These are phyloP conservation scores for Heliornis fulica DNA, from an alignment of 2,113 vertebrate species.

Conservation along the genomic window DNA sequence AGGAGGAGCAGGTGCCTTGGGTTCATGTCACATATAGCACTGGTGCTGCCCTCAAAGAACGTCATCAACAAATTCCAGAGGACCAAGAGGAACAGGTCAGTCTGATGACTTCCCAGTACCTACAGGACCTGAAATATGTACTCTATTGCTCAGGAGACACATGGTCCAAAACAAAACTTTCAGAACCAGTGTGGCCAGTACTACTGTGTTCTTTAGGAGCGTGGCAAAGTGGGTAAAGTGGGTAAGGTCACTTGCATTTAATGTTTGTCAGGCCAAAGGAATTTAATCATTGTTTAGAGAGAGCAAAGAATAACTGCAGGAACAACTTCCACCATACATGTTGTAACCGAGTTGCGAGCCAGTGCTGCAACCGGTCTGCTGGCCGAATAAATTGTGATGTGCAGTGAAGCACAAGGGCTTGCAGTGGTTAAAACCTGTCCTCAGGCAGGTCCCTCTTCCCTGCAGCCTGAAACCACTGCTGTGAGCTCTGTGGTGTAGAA, in stretches of 20 bases:
- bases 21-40: neutral
- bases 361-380: neutral
- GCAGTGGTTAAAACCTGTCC: neutral
- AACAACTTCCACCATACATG: neutral
- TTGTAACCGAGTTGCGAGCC: neutral
- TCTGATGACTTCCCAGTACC: neutral
- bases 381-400: neutral
- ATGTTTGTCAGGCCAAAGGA: neutral
- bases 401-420: neutral
- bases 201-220: neutral
- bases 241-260: neutral
- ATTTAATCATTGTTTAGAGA: neutral
- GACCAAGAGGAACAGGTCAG: neutral
- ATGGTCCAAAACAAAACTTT: neutral
- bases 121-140: neutral
- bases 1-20: neutral
- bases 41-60: neutral
- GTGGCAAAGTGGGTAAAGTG: neutral
- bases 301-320: neutral
- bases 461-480: neutral
- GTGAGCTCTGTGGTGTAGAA: neutral
- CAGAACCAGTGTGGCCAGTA: neutral
- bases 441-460: neutral
- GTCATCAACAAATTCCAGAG: neutral
- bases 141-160: neutral